Conservation (phyloP, 2,888 invertebrate genomes). For the Formica aserva region DNA sequence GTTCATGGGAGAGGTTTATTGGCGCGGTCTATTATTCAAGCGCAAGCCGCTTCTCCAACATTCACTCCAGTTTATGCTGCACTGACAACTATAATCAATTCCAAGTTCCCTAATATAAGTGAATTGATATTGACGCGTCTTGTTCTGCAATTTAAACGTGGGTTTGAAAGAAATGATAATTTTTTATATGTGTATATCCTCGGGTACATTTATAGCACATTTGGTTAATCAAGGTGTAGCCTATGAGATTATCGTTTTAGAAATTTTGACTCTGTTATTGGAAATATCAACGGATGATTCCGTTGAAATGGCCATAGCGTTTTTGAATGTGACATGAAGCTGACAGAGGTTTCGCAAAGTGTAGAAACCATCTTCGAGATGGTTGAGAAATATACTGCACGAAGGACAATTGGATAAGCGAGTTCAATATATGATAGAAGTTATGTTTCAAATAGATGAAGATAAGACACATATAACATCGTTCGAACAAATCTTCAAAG, state of each 20-base stretch:
- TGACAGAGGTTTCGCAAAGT: conserved; percentile 91
- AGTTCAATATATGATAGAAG: conserved; percentile 99
- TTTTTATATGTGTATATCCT: conserved; percentile 92
- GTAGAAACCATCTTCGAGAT: no score
- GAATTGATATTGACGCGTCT: conserved; percentile 96
- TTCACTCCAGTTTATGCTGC: conserved; percentile 99
- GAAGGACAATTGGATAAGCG: conserved; percentile 96
- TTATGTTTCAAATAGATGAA: conserved; percentile 91
- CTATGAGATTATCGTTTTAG: conserved; percentile 97
- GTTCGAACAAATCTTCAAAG: conserved; percentile 97
- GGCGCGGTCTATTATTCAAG: conserved; percentile 97
- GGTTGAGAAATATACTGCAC: conserved; percentile 93
- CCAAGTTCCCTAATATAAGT: conserved; percentile 98
- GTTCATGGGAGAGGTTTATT: conserved; percentile 97
- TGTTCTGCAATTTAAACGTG: conserved; percentile 97
- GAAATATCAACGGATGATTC: conserved; percentile 99
- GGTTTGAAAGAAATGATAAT: conserved; percentile 97
- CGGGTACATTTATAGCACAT: conserved; percentile 97
- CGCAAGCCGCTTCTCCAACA: conserved; percentile 98
- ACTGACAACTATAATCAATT: conserved; percentile 97
- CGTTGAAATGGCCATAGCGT: conserved; percentile 97
- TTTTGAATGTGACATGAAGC: conserved; percentile 98
- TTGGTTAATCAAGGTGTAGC: conserved; percentile 98
- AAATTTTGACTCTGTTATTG: conserved; percentile 96
- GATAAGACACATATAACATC: conserved; percentile 97